phyloP scores from a whole-genome alignment of 1,140 invertebrate genomes.

The Portunus trituberculatus region DNA sequence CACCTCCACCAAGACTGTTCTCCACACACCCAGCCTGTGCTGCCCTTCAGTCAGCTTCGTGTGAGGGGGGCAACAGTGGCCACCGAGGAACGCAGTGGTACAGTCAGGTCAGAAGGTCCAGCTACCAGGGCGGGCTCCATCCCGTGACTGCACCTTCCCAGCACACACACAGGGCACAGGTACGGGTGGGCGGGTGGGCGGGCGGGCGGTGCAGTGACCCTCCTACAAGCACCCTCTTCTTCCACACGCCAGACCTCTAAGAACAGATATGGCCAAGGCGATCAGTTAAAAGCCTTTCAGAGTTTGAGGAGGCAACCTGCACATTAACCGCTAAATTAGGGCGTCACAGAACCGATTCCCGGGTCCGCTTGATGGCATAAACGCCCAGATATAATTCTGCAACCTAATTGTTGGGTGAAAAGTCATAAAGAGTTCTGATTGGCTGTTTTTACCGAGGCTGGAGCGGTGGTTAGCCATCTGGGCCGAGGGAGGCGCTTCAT shows the following conservation, averaged over 20 bases:
- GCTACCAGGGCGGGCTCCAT: background rate
- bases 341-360: constrained; percentile 62
- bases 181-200: constrained; percentile 17
- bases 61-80: background rate
- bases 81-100: background rate
- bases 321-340: constrained; percentile 64
- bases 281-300: constrained; percentile 57
- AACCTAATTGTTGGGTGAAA: constrained; percentile 65
- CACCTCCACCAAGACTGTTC: too few species aligned
- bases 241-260: background rate
- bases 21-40: background rate
- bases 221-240: constrained; percentile 23
- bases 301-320: constrained; percentile 60
- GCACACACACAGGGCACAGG: constrained; percentile 34
- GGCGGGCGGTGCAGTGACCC: background rate
- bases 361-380: constrained; percentile 67
- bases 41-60: background rate
- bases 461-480: constrained; percentile 59
- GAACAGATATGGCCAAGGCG: constrained; percentile 49
- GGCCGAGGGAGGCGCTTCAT: constrained; percentile 48
- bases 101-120: background rate
- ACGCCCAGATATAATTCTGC: constrained; percentile 72
- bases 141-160: constrained; percentile 22
- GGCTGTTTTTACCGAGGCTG: constrained; percentile 52
- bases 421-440: constrained; percentile 66